Evolutionary conservation across 2,888 invertebrate species (phyloP), one percentile per base, ranked within the genome.

Genomic region (Congeria kusceri): DNA sequence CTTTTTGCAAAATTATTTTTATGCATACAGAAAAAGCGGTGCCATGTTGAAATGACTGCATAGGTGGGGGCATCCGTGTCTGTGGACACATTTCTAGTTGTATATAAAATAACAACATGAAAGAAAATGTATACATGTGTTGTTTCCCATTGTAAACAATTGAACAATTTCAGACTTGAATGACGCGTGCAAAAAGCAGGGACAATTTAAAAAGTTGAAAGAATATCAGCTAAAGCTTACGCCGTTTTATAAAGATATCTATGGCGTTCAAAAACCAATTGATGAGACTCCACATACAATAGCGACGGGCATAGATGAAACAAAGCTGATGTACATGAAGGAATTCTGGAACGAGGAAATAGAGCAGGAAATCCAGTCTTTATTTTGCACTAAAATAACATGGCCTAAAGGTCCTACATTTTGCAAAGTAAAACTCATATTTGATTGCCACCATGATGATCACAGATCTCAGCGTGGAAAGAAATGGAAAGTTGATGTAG

Each of bases 301-400:
- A 0, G 32, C 20, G n/a, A n/a, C n/a, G 3, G 39, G 58, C 20
- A 63, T 67, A 29, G 63, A 77, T 32, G 29, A 46, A 15, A 32
- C 18, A 27, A 77, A 77, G 49, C 39, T 70, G 7, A 29, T 47
- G 20, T 77, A 59, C 57, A 23, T 77, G 44, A 71, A 47, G 28
- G 58, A 71, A 3, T 66, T 61, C 44, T 59, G 59, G n/a, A 57
- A n/a, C 23, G 63, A 71, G 11, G 29, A 32, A 3, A 63, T 68
- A 18, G 63, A 62, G 39, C 3, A 32, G 1, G 44, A 32, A 15
- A 58, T 77, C 28, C 3, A 58, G 49, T 11, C 49, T 9, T 23
- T 15, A 15, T 49, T 61, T 23, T 56, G 56, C 44, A 62, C 62
- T 13, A 18, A 67, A 11, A 61, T 77, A 11, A 28, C 20, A 3